Evolutionary conservation across 2,888 invertebrate species (phyloP), one percentile per base, ranked within the genome.

Genomic region (Syrphus vitripennis): DNA sequence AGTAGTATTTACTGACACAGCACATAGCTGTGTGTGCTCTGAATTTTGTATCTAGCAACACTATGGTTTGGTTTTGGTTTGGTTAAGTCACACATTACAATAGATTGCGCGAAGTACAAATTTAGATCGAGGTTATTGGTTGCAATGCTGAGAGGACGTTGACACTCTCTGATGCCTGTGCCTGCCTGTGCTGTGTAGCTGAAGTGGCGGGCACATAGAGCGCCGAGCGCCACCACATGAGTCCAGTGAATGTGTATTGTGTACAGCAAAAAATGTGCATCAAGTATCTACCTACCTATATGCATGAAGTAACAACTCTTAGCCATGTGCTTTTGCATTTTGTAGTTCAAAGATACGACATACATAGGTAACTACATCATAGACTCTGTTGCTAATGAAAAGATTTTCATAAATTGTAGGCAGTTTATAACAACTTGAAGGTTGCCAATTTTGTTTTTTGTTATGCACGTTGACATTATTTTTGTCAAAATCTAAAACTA

Each of bases 91-190:
- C 82, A 82, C 86, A 86, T 78, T 3, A 63, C 86, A 86, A 86
- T 86, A 86, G 86, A 82, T 86, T 86, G 86, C 74, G 70, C 86
- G 82, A 78, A 65, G 89, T 90, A 90, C 89, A 89, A 90, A 91
- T 91, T 90, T 92, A 90, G 92, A 91, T 92, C 92, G 92, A 92
- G 92, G 92, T 90, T 91, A 90, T 91, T 91, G 90, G 90, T 90
- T 90, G 90, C 92, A 92, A 91, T 92, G 91, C 91, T 90, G 90
- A 88, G 88, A 90, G 91, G 89, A 84, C 91, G 90, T 91, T 91
- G 91, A 91, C 86, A 86, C 77, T 78, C 48, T 77, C n/a, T n/a
- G n/a, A n/a, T n/a, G 81, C 65, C 21, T 59, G 59, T 9, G 6
- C 16, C 14, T 50, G 24, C 21, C 0, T 48, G 12, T 21, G n/a